Evolutionary conservation across 2,888 invertebrate species (phyloP), one percentile per base, ranked within the genome.

Genomic region (Plagiodera versicolora): DNA sequence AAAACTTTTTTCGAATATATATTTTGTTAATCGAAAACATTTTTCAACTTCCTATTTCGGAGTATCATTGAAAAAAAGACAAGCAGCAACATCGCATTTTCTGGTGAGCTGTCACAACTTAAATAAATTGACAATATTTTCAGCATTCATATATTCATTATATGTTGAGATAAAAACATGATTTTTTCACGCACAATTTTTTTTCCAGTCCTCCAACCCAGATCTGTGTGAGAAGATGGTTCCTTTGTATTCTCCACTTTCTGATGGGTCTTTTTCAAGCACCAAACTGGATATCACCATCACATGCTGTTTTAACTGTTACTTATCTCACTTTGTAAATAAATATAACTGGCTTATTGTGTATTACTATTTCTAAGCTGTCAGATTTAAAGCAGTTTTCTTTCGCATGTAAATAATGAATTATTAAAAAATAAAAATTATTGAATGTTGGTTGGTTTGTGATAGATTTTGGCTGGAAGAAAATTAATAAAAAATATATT

Each of bases 171-270:
- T n/a, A n/a, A n/a, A n/a, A n/a, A n/a, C n/a, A n/a, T n/a, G n/a
- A n/a, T n/a, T n/a, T n/a, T n/a, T 9, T 16, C 11, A 20, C 24
- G 28, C 18, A 48, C 47, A 24, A 52, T 51, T 16, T 66, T 35
- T 69, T 72, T 82, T 83, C 45, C 83, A 93, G 92, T 87, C 77
- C 88, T 93, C 75, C 92, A 92, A 79, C 92, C 92, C 60, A 88
- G 92, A 75, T 89, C 89, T 62, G 85, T 88, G 66, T 75, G 78
- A 68, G 75, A 76, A 28, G 77, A 73, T 35, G 74, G 77, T 54
- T n/a, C n/a, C n/a, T n/a, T n/a, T n/a, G n/a, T n/a, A n/a, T n/a
- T n/a, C n/a, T n/a, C n/a, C n/a, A n/a, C n/a, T n/a, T n/a, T n/a
- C n/a, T n/a, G n/a, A 52, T 32, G 19, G 16, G 14, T 19, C n/a